Evolutionary conservation across 2,888 invertebrate genomes (phyloP), one percentile per base, ranked within the genome.

Genomic region (Caenorhabditis sp.): DNA sequence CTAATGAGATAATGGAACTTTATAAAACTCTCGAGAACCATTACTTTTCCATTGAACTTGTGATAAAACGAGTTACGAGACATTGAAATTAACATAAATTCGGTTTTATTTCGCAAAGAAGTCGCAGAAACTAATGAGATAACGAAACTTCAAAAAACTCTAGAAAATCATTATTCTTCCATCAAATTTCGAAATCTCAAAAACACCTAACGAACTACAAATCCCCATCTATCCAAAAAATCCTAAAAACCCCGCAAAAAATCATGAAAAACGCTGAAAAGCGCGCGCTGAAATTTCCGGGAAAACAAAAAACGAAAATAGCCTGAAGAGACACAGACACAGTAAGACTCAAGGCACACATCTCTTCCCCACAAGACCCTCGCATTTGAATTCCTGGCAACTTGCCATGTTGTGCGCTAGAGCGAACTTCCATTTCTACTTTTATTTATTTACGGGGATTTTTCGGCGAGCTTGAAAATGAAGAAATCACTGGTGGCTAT

Each of bases 311-410:
- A 31, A 31, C 49, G 17, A 60, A 59, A 59, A 36, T 25, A 21
- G 38, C 12, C 20, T 17, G 66, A 25, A 62, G 61, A 70, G 70
- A 56, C 31, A 27, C 60, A 62, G 70, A 66, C 64, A 59, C 36
- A 53, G 2, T 21, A n/a, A 43, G 38, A 66, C 62, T 63, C 54
- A 70, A 65, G 70, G 70, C 70, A 66, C 56, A 49, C 50, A 21
- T 26, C 31, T 4, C 26, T 57, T 67, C 71, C 67, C 57, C 63
- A 36, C 71, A 67, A 67, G 71, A 71, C 71, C 21, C 67, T 26
- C 56, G 21, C 36, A 58, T 72, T 72, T 58, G 64, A 71, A 71
- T 67, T 63, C 59, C 31, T 70, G 61, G 52, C 38, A 43, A 58
- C 59, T 25, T 25, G 56, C 26, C 53, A 54, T 21, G 25, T 12